These are phyloP conservation scores for Rotaria sp. DNA, from an alignment of 2,888 invertebrate genomes.

Conservation along the genomic window DNA sequence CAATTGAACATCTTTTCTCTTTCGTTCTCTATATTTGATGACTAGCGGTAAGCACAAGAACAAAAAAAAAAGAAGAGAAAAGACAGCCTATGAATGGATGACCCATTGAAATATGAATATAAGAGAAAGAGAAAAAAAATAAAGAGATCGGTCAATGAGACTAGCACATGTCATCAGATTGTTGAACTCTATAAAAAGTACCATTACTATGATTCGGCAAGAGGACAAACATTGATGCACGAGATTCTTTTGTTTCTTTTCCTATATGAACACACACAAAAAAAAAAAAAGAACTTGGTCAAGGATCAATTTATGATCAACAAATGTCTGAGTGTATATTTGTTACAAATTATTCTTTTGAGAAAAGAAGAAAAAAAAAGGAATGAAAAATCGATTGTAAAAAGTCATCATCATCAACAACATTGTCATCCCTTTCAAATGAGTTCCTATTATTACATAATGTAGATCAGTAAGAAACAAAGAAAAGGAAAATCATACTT, in stretches of 20 bases:
- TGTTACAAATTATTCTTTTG: not conserved
- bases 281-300: not conserved
- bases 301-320: conserved; percentile 22
- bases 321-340: conserved; percentile 16
- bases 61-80: not conserved
- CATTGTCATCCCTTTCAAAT: not conserved
- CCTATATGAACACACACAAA: not conserved
- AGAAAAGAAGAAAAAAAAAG: not conserved
- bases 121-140: not conserved
- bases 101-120: not conserved
- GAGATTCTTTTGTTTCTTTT: conserved; percentile 3
- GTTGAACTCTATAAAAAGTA: conserved; percentile 21
- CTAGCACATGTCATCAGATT: conserved; percentile 4
- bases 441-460: not conserved
- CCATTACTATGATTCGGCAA: not conserved
- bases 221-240: conserved; percentile 2
- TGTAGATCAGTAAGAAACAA: not conserved
- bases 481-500: not conserved
- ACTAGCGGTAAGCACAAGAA: not conserved
- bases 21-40: conserved; percentile 9
- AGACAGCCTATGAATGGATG: not conserved
- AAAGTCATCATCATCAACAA: not conserved
- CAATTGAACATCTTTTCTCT: not conserved
- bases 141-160: conserved; percentile 17
- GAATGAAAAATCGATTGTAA: not conserved